Percentiles rank a stretch among this genome's conserved stretches.
Evolutionary conservation across 2,888 invertebrate genomes (phyloP).

Genomic region (Yponomeuta malinellus): DNA sequence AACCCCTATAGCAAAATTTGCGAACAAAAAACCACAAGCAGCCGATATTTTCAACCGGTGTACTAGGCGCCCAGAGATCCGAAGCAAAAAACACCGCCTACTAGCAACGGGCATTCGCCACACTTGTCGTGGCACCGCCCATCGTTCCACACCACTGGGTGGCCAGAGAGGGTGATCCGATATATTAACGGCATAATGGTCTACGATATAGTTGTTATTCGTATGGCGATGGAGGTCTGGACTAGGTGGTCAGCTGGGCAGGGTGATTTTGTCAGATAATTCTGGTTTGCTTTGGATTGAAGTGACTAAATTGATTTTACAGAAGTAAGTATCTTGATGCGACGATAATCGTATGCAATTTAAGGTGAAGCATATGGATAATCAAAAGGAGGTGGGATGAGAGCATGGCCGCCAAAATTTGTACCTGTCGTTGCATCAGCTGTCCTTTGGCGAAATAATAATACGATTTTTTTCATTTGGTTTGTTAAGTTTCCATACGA

Average conservation of each 20-base stretch:
- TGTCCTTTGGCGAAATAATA: no score
- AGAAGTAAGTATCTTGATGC: no score
- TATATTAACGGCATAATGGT: background rate
- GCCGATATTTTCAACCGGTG: background rate
- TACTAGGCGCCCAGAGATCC: slow-evolving; percentile 13
- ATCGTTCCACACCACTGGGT: slow-evolving; percentile 17
- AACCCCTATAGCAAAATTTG: background rate
- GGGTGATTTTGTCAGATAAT: background rate
- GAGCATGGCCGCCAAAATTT: no score
- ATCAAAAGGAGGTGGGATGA: no score
- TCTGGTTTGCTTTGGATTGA: background rate
- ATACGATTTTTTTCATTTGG: no score
- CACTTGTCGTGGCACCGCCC: slow-evolving; percentile 19
- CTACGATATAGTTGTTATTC: background rate
- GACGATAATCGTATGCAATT: no score
- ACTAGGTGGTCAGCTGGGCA: background rate
- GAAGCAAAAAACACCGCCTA: slow-evolving; percentile 30
- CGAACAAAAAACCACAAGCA: background rate
- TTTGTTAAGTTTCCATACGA: no score
- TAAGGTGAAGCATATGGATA: no score
- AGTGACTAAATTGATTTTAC: background rate
- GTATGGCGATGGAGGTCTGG: background rate
- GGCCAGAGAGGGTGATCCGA: slow-evolving; percentile 16
- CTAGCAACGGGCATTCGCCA: slow-evolving; percentile 22
- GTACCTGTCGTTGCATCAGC: no score